Conservation (phyloP, 1,140 invertebrate species). For the Hylyphantes graminicola region DNA sequence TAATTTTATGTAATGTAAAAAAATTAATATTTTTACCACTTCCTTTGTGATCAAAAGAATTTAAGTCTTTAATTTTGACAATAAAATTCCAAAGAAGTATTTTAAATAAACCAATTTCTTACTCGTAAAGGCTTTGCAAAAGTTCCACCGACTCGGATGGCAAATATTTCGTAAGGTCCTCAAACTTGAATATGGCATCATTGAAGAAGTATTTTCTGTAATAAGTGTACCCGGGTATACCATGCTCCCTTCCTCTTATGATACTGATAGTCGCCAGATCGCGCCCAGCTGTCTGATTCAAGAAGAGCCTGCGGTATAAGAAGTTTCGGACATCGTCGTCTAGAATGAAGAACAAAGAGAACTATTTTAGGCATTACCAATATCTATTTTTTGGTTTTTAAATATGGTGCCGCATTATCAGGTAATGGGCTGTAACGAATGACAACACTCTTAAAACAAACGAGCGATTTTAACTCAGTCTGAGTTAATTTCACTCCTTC, state of each 20-base stretch:
- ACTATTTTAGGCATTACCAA: background rate
- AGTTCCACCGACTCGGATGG: conserved; percentile 35
- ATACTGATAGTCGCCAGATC: conserved; percentile 88
- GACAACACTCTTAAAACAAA: too few relatives aligned
- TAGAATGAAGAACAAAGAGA: conserved; percentile 35
- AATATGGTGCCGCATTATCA: too few relatives aligned
- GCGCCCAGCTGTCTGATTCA: conserved; percentile 73
- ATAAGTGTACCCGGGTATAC: conserved; percentile 79
- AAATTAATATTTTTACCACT: too few relatives aligned
- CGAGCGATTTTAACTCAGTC: too few relatives aligned
- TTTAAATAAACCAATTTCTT: background rate
- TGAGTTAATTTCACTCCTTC: too few relatives aligned
- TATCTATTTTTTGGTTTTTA: too few relatives aligned
- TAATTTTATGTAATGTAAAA: too few relatives aligned
- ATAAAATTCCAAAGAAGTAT: background rate
- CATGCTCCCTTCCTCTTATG: conserved; percentile 89
- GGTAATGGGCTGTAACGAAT: too few relatives aligned
- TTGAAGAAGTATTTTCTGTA: conserved; percentile 57
- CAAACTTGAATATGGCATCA: conserved; percentile 37
- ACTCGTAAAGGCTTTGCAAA: conserved; percentile 3
- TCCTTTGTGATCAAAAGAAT: too few relatives aligned
- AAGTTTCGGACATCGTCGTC: conserved; percentile 78
- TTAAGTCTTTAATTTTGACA: too few relatives aligned
- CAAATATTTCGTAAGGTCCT: conserved; percentile 73
- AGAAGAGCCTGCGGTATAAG: conserved; percentile 72